Evolutionary conservation across 1,140 invertebrate species (phyloP), one percentile per base, ranked within the genome.

Genomic region (Batillaria attramentaria): DNA sequence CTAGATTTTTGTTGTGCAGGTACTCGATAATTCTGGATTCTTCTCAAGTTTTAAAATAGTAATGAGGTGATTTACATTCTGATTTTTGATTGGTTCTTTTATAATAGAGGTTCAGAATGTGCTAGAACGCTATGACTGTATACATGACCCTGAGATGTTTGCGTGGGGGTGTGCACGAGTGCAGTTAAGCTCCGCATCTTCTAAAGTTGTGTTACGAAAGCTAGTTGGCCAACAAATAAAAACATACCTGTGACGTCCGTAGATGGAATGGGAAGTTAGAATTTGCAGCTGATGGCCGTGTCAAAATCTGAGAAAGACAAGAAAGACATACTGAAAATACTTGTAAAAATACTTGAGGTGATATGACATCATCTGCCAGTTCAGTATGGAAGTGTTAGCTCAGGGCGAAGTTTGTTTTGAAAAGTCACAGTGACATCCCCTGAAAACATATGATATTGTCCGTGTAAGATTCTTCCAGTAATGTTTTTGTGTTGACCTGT

Each of bases 201-300:
- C n/a, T 33, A 31, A 13, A 18, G 46, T 35, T 20, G 8, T 13
- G 35, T 28, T 20, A 2, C 33, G 60, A 3, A 6, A 6, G 6
- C 20, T 4, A 60, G 65, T 35, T 16, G 37, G 70, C 24, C 35
- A 39, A 74, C 28, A n/a, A 41, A 28, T 6, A 28, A 43, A 31
- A 69, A 73, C 78, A 77, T 82, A 93, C 92, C 90, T 97, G 96
- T 13, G 95, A 94, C 0, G 96, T 97, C 68, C 94, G 89, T 0
- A 97, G 95, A 86, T 97, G 96, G 88, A 95, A 97, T 0, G 96
- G 96, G 86, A 97, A 97, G 84, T 96, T 96, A 84, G 94, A 94
- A 84, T 97, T 97, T 1, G 95, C 95, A 68, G 94, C 94, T 16
- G 94, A 94, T 33, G 96, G 96, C 81, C 95, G 90, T 0, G 96